phyloP scores from a whole-genome alignment of 2,797 vertebrate species.

The Ceryle rudis region DNA sequence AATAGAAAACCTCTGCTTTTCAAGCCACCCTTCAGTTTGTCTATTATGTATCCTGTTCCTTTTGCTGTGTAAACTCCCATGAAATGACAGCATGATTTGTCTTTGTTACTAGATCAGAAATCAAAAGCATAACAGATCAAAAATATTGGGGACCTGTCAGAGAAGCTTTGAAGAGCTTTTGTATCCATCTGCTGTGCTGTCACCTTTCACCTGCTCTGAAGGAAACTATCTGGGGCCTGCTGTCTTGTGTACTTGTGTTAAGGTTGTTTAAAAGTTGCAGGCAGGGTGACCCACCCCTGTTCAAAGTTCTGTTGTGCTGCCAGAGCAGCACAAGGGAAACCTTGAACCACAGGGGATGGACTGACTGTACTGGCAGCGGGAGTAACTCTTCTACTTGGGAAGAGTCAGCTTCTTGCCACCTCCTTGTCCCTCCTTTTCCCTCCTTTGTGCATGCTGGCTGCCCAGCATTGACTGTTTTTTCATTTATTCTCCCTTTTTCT shows the following conservation, averaged over 20 bases:
- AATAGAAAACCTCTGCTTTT: not conserved
- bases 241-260: not conserved
- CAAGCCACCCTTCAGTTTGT: not conserved
- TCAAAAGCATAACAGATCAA: constrained; percentile 61
- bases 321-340: not conserved
- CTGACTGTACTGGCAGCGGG: not conserved
- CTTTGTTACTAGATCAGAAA: constrained; percentile 30
- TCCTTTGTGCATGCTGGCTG: not conserved
- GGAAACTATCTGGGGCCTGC: not conserved
- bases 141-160: not conserved
- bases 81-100: not conserved
- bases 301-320: not conserved
- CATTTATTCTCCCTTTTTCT: not conserved
- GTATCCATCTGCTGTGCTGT: not conserved
- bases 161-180: constrained; percentile 22
- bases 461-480: not conserved
- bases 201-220: constrained; percentile 20
- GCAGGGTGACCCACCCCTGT: not conserved
- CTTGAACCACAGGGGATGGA: not conserved
- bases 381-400: not conserved
- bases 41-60: constrained; percentile 10
- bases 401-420: not conserved
- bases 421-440: not conserved
- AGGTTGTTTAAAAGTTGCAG: not conserved
- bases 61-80: not conserved